Conservation (phyloP, 2,797 vertebrate species). For the Sebastes hubbsi region DNA sequence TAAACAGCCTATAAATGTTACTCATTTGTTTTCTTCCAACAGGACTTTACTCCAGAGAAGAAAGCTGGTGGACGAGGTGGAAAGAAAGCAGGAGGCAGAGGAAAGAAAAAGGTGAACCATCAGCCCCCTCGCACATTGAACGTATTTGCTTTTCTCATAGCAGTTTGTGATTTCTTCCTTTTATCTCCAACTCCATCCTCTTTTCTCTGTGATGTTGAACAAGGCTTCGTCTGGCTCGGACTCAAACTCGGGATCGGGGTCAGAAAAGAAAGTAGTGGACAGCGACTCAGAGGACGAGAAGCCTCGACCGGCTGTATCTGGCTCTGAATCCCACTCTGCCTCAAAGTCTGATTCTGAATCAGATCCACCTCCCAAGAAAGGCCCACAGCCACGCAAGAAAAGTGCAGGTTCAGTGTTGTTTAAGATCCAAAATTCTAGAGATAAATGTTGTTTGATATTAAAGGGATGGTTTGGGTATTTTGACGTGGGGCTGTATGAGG, state of each 20-base stretch:
- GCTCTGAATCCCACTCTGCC: slow-evolving; percentile 85
- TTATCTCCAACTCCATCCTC: background rate
- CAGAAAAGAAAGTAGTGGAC: slow-evolving; percentile 75
- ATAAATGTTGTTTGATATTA: background rate
- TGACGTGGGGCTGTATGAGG: no score
- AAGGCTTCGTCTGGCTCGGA: slow-evolving; percentile 89
- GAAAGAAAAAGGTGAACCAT: slow-evolving; percentile 79
- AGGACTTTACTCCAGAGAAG: slow-evolving; percentile 98
- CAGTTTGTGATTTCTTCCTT: background rate
- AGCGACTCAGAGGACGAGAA: slow-evolving; percentile 84
- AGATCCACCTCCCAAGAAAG: slow-evolving; percentile 88
- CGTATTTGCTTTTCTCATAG: background rate
- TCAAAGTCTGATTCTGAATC: slow-evolving; percentile 90
- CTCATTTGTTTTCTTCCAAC: background rate
- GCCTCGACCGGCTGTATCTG: slow-evolving; percentile 83
- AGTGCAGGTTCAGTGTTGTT: slow-evolving; percentile 70
- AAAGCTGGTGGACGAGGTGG: slow-evolving; percentile 78
- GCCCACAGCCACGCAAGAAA: slow-evolving; percentile 88
- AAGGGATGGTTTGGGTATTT: no score
- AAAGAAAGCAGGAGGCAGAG: slow-evolving; percentile 75
- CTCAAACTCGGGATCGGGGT: slow-evolving; percentile 87
- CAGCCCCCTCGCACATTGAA: background rate
- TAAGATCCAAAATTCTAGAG: background rate
- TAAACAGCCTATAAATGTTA: background rate
- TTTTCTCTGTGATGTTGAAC: slow-evolving; percentile 62